phyloP scores from a whole-genome alignment of 2,888 invertebrate genomes.

The Nomada fucata region DNA sequence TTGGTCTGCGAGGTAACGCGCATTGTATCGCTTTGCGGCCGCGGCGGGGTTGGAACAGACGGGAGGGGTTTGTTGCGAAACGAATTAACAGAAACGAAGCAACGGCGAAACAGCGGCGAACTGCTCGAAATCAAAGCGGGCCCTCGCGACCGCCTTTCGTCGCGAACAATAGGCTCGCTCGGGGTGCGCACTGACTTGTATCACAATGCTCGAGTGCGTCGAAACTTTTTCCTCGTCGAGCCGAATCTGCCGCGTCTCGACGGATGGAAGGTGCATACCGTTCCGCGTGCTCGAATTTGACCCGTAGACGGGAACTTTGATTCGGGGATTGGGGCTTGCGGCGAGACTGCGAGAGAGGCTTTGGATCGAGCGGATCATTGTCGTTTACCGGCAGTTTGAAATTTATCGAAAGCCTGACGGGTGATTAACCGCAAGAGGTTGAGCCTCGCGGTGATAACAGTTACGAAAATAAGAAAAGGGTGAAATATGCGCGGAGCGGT shows the following conservation, averaged over 20 bases:
- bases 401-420: not conserved
- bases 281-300: conserved; percentile 19
- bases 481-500: too few relatives aligned
- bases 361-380: not conserved
- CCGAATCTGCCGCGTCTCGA: conserved; percentile 48
- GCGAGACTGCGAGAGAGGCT: not conserved
- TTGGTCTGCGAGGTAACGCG: not conserved
- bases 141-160: conserved; percentile 57
- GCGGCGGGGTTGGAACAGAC: not conserved
- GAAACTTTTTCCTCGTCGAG: conserved; percentile 59
- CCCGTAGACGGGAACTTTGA: too few relatives aligned
- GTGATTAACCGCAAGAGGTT: not conserved
- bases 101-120: conserved; percentile 40
- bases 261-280: conserved; percentile 49
- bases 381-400: not conserved
- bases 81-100: not conserved
- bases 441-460: too few relatives aligned
- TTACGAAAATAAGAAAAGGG: too few relatives aligned
- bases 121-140: conserved; percentile 40
- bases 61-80: not conserved
- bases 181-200: conserved; percentile 12
- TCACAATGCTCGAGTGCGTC: conserved; percentile 53
- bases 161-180: conserved; percentile 55
- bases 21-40: conserved; percentile 25
- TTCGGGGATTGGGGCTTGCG: not conserved